Evolutionary conservation across 2,113 vertebrate species (phyloP).

Genomic region (Eira barbara): DNA sequence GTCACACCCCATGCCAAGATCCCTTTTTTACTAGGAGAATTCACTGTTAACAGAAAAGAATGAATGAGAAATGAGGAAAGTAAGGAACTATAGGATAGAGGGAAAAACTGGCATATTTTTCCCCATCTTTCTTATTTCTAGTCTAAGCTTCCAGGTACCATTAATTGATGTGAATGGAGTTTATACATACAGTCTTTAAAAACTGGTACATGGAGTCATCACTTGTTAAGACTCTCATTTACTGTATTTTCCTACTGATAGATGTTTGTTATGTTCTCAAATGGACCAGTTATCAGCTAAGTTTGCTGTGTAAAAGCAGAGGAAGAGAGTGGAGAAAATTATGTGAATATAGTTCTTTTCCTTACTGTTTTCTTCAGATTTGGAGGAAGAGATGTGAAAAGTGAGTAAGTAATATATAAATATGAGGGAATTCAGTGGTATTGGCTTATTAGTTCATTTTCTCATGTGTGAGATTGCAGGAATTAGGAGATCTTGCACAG

Average conservation of each 20-base stretch:
- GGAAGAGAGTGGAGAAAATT: background rate
- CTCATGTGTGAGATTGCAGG: background rate
- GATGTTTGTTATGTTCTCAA: background rate
- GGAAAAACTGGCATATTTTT: background rate
- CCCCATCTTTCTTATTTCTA: background rate
- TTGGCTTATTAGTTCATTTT: background rate
- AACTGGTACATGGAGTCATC: background rate
- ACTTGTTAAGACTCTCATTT: background rate
- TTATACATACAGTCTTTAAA: background rate
- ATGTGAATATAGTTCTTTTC: background rate
- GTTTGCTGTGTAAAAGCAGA: background rate
- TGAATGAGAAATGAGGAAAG: background rate
- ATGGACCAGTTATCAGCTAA: background rate
- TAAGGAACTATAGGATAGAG: background rate
- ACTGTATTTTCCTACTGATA: background rate
- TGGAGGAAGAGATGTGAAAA: background rate
- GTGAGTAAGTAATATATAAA: background rate
- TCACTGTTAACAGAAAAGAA: background rate
- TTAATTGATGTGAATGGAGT: background rate
- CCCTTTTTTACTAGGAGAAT: background rate
- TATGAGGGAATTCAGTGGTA: background rate
- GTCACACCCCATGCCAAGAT: background rate
- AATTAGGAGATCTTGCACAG: background rate
- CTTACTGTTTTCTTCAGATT: background rate
- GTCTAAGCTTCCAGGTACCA: background rate